A percentile compares a stretch with the other conserved stretches of the same genome.
These are phyloP conservation scores for Remorina albescens DNA, from an alignment of 2,797 vertebrate genomes.

Conservation along the genomic window DNA sequence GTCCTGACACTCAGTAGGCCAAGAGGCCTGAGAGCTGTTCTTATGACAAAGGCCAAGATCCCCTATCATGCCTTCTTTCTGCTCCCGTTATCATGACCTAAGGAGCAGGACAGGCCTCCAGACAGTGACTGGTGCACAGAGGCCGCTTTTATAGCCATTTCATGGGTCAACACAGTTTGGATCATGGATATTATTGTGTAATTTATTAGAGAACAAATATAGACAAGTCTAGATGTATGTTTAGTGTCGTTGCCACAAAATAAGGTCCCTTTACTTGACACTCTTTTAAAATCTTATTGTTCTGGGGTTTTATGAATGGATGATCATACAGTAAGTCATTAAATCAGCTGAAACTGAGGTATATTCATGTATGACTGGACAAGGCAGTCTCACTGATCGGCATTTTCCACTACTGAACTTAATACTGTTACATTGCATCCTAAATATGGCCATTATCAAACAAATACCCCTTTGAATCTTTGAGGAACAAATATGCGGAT, in stretches of 20 bases:
- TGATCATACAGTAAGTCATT: conserved; percentile 23
- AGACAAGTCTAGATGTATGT: conserved; percentile 82
- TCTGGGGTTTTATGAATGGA: conserved; percentile 43
- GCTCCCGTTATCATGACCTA: conserved; percentile 75
- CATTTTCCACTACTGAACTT: conserved; percentile 32
- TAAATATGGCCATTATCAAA: conserved; percentile 17
- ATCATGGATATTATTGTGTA: conserved; percentile 82
- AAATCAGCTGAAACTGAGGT: conserved; percentile 50
- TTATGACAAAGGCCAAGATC: conserved; percentile 76
- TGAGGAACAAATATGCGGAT: conserved; percentile 27
- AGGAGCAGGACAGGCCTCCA: conserved; percentile 75
- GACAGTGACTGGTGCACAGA: conserved; percentile 71
- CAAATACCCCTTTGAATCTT: conserved; percentile 9
- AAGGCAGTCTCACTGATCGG: conserved; percentile 23
- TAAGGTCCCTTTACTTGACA: conserved; percentile 88
- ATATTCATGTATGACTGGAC: conserved; percentile 24
- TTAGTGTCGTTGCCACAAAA: conserved; percentile 85
- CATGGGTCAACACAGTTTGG: conserved; percentile 78
- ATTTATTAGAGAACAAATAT: conserved; percentile 85
- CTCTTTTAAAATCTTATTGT: conserved; percentile 70
- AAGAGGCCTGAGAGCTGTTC: conserved; percentile 64
- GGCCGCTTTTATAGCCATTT: conserved; percentile 81
- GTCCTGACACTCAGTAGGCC: conserved; percentile 57
- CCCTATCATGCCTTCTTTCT: conserved; percentile 81
- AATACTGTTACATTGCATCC: conserved; percentile 25